Base-by-base conservation (phyloP, 1,140 invertebrate genomes). In the Drosophila arizonae region DNA sequence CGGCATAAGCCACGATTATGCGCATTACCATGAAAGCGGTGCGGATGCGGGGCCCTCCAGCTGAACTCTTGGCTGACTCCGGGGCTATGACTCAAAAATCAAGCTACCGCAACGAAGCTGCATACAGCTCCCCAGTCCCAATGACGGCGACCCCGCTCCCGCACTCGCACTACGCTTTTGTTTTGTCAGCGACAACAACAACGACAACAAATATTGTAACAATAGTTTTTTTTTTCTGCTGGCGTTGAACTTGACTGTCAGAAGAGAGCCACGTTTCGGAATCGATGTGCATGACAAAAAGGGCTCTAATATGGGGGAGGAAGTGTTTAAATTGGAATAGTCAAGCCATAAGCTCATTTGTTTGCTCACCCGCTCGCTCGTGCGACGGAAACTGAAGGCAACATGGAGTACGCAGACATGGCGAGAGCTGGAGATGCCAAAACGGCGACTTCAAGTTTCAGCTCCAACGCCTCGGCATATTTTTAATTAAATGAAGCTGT, bases 241-340 rank as follows among this genome's bases (percentile, higher is more conserved):
- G 80, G 84, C 85, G 85, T 88, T 88, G 84, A 88, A 88, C 84
- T 88, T 88, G 84, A 88, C 84, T 88, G 84, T 80, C 76, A 63
- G 56, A 39, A 11, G 36, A 39, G 36, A 76, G 74, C 60, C 74
- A 71, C 67, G 76, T 80, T 85, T 85, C 75, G 81, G 81, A 77
- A 87, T 87, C 82, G 82, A 87, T 88, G 82, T 70, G 81, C 81
- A 86, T 86, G 82, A 86, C 81, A 86, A 79, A 77, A 77, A 76
- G 78, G 72, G 81, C 81, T 76, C 82, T 76, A 79, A 79, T 88
- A 79, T 72, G 82, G 66, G 84, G 84, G 84, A 87, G 82, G 82
- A 87, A 87, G 84, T 87, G 69, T 82, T 88, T 63, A 87, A 87
- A 88, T 87, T 88, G 84, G 70, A 84, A 71, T 87, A 86, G 64